Evolutionary conservation across 2,113 vertebrate species (phyloP).

Genomic region (Siphamia tubifer): DNA sequence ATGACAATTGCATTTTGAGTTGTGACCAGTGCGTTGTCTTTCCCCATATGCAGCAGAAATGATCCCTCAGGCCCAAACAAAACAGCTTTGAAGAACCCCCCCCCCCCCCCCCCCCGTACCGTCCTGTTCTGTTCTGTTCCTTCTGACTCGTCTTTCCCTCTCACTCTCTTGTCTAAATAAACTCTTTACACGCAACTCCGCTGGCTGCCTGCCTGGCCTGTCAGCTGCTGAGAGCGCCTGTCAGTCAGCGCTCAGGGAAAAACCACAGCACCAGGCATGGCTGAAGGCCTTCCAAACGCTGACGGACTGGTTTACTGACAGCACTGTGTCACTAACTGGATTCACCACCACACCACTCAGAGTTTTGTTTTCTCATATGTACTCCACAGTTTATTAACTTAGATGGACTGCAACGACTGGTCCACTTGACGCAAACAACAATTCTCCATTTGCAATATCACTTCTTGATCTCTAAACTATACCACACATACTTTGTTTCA

Average conservation of each 20-base stretch:
- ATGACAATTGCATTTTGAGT: background rate
- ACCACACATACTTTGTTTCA: too few relatives aligned
- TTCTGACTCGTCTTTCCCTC: background rate
- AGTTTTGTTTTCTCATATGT: background rate
- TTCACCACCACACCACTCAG: too few relatives aligned
- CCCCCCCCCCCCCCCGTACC: too few relatives aligned
- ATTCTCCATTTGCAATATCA: too few relatives aligned
- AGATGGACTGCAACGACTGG: too few relatives aligned
- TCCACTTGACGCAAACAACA: too few relatives aligned
- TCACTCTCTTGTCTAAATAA: conserved; percentile 60
- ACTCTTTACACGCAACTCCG: conserved; percentile 60
- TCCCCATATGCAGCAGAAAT: background rate
- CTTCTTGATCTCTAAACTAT: too few relatives aligned
- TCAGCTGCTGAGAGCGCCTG: conserved; percentile 33
- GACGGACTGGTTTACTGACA: background rate
- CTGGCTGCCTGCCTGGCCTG: conserved; percentile 44
- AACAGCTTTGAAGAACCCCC: conserved; percentile 15
- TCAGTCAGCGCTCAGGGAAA: conserved; percentile 42
- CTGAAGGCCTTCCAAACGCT: background rate
- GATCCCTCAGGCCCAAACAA: conserved; percentile 22
- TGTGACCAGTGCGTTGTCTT: conserved; percentile 39
- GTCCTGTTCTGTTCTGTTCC: background rate
- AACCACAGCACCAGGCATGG: background rate
- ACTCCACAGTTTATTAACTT: too few relatives aligned
- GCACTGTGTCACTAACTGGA: background rate